Evolutionary conservation across 1,140 invertebrate genomes (phyloP).

Genomic region (Halictus rubicundus): DNA sequence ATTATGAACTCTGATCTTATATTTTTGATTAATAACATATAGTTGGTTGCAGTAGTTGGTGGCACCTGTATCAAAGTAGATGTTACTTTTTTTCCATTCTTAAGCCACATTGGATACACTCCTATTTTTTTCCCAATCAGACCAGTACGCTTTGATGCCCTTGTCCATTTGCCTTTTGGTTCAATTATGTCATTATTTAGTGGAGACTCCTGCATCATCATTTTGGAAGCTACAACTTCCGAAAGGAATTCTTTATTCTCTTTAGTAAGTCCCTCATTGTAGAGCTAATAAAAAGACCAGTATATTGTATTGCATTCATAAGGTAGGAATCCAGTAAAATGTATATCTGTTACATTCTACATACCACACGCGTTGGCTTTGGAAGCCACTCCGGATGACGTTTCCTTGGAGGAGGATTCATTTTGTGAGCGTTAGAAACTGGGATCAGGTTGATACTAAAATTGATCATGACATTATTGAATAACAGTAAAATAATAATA

Average conservation of each 20-base stretch:
- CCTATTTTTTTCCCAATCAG: constrained; percentile 97
- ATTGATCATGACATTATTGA: constrained; percentile 31
- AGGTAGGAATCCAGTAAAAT: neutral
- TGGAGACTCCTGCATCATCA: constrained; percentile 72
- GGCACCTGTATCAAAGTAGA: constrained; percentile 93
- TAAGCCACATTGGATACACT: constrained; percentile 94
- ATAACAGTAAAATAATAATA: constrained; percentile 16
- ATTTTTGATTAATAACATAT: too few species aligned
- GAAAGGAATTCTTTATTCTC: constrained; percentile 92
- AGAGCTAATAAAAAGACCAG: constrained; percentile 78
- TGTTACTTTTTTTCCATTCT: constrained; percentile 88
- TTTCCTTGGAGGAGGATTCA: constrained; percentile 73
- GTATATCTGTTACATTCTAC: constrained; percentile 52
- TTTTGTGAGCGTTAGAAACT: constrained; percentile 40
- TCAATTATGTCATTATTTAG: constrained; percentile 82
- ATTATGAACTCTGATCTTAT: too few species aligned
- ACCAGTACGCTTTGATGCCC: constrained; percentile 86
- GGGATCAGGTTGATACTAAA: constrained; percentile 47
- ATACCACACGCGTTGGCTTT: constrained; percentile 80
- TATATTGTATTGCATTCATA: constrained; percentile 14
- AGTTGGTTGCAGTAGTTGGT: neutral
- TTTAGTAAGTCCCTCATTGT: constrained; percentile 86
- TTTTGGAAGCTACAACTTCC: constrained; percentile 87
- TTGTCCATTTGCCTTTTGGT: constrained; percentile 84
- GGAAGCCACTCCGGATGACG: constrained; percentile 83